Percentiles rank a stretch among this genome's conserved stretches.
These are phyloP conservation scores for Benitochromis conjunctus DNA, from an alignment of 2,113 vertebrate genomes.

Conservation along the genomic window DNA sequence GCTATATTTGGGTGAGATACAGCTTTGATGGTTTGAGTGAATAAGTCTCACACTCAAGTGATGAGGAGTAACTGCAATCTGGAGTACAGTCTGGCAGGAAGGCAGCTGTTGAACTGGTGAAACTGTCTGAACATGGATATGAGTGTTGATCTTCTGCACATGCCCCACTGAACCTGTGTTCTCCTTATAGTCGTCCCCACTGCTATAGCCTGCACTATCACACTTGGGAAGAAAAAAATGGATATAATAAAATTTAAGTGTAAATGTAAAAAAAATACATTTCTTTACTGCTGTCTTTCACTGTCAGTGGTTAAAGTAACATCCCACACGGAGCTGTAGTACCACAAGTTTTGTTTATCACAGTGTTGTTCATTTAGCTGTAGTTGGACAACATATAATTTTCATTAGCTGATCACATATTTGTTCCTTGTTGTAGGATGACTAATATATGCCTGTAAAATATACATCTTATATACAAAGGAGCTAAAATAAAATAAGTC, in stretches of 20 bases:
- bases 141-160: neutral
- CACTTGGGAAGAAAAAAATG: too few relatives aligned
- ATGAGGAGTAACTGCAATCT: neutral
- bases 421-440: neutral
- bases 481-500: neutral
- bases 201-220: neutral
- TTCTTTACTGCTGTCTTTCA: neutral
- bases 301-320: neutral
- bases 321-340: neutral
- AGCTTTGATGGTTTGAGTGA: neutral
- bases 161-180: neutral
- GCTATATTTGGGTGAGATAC: neutral
- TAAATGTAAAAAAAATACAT: neutral
- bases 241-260: neutral
- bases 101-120: neutral
- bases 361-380: neutral
- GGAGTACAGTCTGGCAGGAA: neutral
- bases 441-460: neutral
- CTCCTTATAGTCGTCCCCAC: neutral
- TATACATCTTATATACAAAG: neutral
- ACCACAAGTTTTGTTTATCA: neutral
- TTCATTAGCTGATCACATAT: neutral
- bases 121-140: neutral
- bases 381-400: neutral
- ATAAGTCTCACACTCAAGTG: neutral